A percentile compares a stretch with the other conserved stretches of the same genome.
Conservation (phyloP, 2,797 vertebrate species). For the Pangasius mekongensis region DNA sequence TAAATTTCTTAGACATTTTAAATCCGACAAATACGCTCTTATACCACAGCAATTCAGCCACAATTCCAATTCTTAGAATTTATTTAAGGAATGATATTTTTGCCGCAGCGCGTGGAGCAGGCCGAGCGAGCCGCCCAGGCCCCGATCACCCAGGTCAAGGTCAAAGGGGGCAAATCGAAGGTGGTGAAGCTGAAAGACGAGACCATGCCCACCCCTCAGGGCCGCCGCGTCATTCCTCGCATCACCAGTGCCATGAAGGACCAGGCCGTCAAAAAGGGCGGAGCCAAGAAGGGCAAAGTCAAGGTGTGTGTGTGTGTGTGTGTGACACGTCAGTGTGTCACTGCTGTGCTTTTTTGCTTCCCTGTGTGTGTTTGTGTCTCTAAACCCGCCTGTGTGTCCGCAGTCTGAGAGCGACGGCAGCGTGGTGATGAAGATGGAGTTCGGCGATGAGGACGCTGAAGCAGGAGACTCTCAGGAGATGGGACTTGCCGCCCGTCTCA, state of each 20-base stretch:
- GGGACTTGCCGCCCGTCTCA: constrained; percentile 72
- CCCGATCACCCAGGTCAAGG: constrained; percentile 71
- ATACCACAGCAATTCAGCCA: background rate
- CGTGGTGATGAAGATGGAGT: constrained; percentile 79
- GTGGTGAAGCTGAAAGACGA: constrained; percentile 81
- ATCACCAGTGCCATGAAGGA: constrained; percentile 92
- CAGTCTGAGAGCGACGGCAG: constrained; percentile 72
- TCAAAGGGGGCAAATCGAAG: constrained; percentile 75
- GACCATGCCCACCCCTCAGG: constrained; percentile 87
- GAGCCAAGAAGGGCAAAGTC: constrained; percentile 76
- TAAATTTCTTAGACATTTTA: background rate
- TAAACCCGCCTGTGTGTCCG: background rate
- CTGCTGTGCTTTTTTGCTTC: background rate
- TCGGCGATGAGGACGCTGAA: constrained; percentile 75
- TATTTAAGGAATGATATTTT: background rate
- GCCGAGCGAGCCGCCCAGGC: constrained; percentile 75
- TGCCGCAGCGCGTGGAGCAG: constrained; percentile 80
- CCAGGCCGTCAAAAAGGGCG: constrained; percentile 84
- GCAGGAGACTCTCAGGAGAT: constrained; percentile 50
- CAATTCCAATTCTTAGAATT: background rate
- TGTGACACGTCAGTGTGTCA: background rate
- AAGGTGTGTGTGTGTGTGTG: constrained; percentile 36
- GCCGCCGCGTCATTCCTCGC: constrained; percentile 84
- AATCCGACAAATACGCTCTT: background rate
- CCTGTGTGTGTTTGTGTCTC: background rate